Percentiles rank a stretch among this genome's conserved stretches.
Evolutionary conservation across 2,113 vertebrate species (phyloP).

Genomic region (Silurus meridionalis): DNA sequence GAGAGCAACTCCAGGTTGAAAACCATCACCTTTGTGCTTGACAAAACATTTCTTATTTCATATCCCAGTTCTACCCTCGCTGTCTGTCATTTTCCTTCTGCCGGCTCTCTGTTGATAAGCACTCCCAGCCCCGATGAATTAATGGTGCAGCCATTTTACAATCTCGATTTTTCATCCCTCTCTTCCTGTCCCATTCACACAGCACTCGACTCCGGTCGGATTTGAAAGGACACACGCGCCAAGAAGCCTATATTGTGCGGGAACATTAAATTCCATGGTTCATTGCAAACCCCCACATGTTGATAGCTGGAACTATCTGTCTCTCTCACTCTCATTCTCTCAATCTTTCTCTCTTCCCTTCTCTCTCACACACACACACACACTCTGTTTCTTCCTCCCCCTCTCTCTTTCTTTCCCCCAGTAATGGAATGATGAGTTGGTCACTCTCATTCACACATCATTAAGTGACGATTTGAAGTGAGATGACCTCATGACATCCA

Average conservation of each 20-base stretch:
- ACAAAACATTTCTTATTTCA: conserved; percentile 40
- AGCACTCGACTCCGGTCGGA: neutral
- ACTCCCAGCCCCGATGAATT: conserved; percentile 27
- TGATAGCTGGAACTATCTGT: conserved; percentile 6
- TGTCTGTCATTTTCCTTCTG: conserved; percentile 19
- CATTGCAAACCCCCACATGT: conserved; percentile 47
- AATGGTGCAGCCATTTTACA: conserved; percentile 33
- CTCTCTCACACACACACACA: conserved; percentile 5
- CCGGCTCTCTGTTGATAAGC: conserved; percentile 38
- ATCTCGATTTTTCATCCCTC: conserved; percentile 16
- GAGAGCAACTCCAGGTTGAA: conserved; percentile 22
- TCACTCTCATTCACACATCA: conserved; percentile 50
- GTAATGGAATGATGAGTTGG: conserved; percentile 43
- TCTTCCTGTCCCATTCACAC: conserved; percentile 16
- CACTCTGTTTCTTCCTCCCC: neutral
- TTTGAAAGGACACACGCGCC: conserved; percentile 21
- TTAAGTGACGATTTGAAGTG: conserved; percentile 46
- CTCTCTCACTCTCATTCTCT: neutral
- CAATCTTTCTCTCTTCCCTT: neutral
- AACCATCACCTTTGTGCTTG: conserved; percentile 32
- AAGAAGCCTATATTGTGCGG: conserved; percentile 40
- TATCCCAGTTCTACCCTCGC: conserved; percentile 18
- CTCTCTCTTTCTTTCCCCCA: neutral
- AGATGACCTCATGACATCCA: conserved; percentile 53
- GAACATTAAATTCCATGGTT: conserved; percentile 50